Base-by-base conservation (phyloP, 2,888 invertebrate species). In the Kryphioiulus occultus region DNA sequence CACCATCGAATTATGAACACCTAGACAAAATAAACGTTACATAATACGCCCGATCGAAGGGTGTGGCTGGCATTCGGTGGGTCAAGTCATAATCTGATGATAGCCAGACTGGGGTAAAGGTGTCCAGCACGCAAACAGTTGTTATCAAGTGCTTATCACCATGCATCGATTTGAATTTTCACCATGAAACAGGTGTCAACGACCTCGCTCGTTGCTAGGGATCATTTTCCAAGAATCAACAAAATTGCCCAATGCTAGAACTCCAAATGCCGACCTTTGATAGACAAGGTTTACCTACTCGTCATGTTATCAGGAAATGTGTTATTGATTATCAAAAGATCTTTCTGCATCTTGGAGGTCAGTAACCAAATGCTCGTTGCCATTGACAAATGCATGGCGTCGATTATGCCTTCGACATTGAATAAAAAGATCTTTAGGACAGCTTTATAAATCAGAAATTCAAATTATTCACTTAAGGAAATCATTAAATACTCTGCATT, bases 91-190 rank as follows among this genome's bases (percentile, higher is more conserved):
- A 78, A 78, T 78, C 15, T 30, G 26, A 30, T 32, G 15, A 1
- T 15, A 26, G 2, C 26, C 68, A 17, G 78, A 78, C 78, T 26
- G 17, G 78, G 78, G 78, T 78, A 68, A 26, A 68, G 26, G 26
- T 68, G 68, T 9, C 15, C 68, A 26, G 26, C 78, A 78, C 78
- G 78, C 78, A 78, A 78, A 78, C 78, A 78, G 26, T 78, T 78
- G 78, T 32, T 32, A 78, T 78, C 78, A 78, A 78, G 78, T 78
- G 30, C 78, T 35, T 78, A 78, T 78, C 78, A 78, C 30, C 26
- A n/a, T 68, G 68, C 78, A 78, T 78, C 78, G 78, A 78, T 78
- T 78, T 30, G 78, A 15, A 78, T 78, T 78, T 32, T 78, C 30
- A 17, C 30, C 78, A 30, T 30, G 78, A 78, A 78, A 78, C 30